Percentiles rank a stretch among this genome's conserved stretches.
phyloP scores from a whole-genome alignment of 2,888 invertebrate species.

The Atethmia centrago region DNA sequence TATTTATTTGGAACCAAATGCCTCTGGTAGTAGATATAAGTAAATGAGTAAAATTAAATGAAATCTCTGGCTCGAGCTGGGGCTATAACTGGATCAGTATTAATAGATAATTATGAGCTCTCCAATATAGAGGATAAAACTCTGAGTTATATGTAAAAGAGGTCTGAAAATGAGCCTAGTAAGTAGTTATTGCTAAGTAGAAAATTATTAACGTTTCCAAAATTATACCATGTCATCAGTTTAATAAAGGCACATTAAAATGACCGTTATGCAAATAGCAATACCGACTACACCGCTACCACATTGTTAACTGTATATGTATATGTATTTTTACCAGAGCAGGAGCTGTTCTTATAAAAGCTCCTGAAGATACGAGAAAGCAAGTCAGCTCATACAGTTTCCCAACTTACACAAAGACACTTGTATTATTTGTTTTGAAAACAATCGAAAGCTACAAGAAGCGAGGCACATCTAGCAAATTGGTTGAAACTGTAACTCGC shows the following conservation, averaged over 20 bases:
- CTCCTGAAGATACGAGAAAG: not conserved
- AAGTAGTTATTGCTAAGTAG: too few relatives aligned
- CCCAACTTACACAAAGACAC: slow-evolving; percentile 1
- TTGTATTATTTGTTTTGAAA: slow-evolving; percentile 45
- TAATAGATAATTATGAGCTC: too few relatives aligned
- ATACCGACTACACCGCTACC: not conserved
- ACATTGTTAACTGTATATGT: not conserved
- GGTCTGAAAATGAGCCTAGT: too few relatives aligned
- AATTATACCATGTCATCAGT: not conserved
- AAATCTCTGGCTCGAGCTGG: too few relatives aligned
- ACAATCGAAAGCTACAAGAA: slow-evolving; percentile 35
- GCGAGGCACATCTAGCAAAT: slow-evolving; percentile 44
- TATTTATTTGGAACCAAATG: not conserved
- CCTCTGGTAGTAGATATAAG: too few relatives aligned
- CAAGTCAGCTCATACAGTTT: not conserved
- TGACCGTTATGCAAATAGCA: not conserved
- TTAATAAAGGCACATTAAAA: too few relatives aligned
- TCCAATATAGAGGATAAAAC: too few relatives aligned
- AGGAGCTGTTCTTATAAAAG: not conserved
- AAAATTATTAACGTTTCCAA: not conserved
- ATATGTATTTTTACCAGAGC: not conserved
- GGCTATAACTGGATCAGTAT: not conserved
- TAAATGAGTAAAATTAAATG: not conserved
- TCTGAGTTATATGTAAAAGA: too few relatives aligned
- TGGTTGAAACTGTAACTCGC: slow-evolving; percentile 60